Evolutionary conservation across 1,140 invertebrate species (phyloP), one percentile per base, ranked within the genome.

Genomic region (Helicoverpa zea): DNA sequence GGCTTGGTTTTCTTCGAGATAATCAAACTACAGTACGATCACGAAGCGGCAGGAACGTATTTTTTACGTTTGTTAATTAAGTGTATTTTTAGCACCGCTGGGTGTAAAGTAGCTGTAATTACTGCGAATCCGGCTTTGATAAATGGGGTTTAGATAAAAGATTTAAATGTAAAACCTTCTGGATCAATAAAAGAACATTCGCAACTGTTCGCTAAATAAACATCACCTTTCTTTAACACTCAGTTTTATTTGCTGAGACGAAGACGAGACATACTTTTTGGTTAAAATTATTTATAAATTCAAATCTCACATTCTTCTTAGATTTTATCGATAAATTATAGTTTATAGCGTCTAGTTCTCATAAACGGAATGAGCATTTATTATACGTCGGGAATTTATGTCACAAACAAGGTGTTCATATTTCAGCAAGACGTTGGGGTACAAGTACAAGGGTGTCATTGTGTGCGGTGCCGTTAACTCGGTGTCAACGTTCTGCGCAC

Each of bases 381-480:
- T 61, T 30, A n/a, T 61, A 61, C 16, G 12, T n/a, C 5, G 14
- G 14, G 30, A 58, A 56, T 59, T 75, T n/a, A n/a, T 54, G 56
- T 5, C 16, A 73, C 70, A 35, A 74, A 64, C 47, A 29, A 52
- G 47, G 59, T 29, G 58, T 75, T 66, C 58, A 76, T 54, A 56
- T 78, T 78, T 68, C 63, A 78, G 47, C 11, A 54, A 54, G 49
- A 16, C 59, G 51, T 63, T 64, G 23, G 61, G 30, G 29, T 16
- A 84, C 56, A 81, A 82, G 16, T 30, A 85, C 63, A 81, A 84
- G 81, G 51, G 84, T 79, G 72, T 83, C 84, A 81, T 83, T 84
- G 77, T 81, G 79, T 79, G 70, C 78, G 75, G 14, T 84, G 81
- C 84, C 88, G 88, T 85, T 89, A 85, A 81, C 77, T 82, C 61